These are phyloP conservation scores for Rhadina sibilatrix DNA, from an alignment of 2,113 vertebrate genomes.

Conservation along the genomic window DNA sequence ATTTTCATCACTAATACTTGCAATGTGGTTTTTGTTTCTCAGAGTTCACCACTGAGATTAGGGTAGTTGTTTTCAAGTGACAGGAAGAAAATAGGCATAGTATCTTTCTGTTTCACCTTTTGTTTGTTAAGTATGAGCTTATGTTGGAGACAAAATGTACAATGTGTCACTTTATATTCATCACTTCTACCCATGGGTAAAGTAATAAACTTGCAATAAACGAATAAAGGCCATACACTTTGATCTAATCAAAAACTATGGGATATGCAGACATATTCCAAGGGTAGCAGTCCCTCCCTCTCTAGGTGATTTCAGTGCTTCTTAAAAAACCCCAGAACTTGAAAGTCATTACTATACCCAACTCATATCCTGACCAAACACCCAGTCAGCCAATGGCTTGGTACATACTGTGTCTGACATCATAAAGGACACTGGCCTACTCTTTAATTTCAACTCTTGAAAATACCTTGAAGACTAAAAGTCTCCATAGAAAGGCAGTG, in stretches of 20 bases:
- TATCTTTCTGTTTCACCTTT: background rate
- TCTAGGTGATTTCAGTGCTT: background rate
- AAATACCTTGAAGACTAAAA: background rate
- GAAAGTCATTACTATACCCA: background rate
- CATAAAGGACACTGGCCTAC: background rate
- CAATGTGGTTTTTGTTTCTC: background rate
- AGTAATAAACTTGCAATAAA: background rate
- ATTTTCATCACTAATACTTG: background rate
- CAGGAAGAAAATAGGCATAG: background rate
- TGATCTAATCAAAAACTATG: background rate
- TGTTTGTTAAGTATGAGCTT: background rate
- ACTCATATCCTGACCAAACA: rapidly evolving
- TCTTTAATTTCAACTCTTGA: background rate
- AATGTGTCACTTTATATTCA: background rate
- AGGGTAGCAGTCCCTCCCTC: background rate
- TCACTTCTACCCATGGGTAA: background rate
- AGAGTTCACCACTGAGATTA: background rate
- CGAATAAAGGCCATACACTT: background rate
- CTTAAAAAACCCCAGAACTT: background rate
- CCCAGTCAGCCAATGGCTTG: background rate
- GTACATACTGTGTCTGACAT: background rate
- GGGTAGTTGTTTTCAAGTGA: background rate
- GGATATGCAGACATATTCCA: background rate
- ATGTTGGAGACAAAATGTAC: background rate
- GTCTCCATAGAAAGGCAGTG: background rate